These are phyloP conservation scores for Oxyscelio sp. DNA, from an alignment of 2,888 invertebrate genomes.

Conservation along the genomic window DNA sequence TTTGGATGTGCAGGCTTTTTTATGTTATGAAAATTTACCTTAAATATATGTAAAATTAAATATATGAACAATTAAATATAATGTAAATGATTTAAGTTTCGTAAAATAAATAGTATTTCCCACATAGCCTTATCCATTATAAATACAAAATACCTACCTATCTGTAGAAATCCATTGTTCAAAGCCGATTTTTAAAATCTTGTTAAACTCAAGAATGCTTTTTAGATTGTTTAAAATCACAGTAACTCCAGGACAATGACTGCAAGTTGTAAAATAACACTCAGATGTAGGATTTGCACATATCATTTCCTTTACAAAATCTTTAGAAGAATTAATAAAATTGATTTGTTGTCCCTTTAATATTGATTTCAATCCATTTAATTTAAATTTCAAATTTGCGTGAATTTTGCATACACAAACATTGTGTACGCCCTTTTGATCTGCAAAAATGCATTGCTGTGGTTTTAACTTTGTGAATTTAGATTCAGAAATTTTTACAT, in stretches of 20 bases:
- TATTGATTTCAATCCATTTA: conserved; percentile 1
- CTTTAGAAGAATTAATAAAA: conserved; percentile 14
- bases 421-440: conserved; percentile 32
- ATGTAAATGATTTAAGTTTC: background rate
- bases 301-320: conserved; percentile 10
- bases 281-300: conserved; percentile 30
- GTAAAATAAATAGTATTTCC: too few species aligned
- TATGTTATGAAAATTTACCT: too few species aligned
- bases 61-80: background rate
- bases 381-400: conserved; percentile 37
- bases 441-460: too few species aligned
- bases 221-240: background rate
- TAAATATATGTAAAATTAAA: too few species aligned
- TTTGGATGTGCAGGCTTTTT: too few species aligned
- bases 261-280: conserved; percentile 27
- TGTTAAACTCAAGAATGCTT: background rate
- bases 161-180: conserved; percentile 18
- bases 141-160: too few species aligned
- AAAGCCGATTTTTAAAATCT: background rate
- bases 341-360: background rate
- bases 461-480: too few species aligned
- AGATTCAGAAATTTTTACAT: too few species aligned
- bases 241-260: conserved; percentile 17
- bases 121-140: too few species aligned
- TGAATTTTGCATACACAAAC: conserved; percentile 47